These are phyloP conservation scores for Rachycentron canadum DNA, from an alignment of 2,797 vertebrate genomes.

Conservation along the genomic window DNA sequence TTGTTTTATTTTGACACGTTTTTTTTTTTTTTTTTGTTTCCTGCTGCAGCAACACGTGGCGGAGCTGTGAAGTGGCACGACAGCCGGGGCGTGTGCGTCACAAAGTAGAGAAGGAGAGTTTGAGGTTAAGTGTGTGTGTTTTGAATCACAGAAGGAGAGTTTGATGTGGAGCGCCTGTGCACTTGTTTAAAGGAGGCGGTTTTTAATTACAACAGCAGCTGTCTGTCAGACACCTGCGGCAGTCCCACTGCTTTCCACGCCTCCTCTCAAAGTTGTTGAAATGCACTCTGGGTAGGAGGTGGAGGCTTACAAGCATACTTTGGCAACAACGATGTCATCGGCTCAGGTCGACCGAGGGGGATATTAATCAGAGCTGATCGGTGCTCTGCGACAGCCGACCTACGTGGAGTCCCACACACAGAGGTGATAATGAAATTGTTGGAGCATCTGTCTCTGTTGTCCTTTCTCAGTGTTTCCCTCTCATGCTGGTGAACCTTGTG, in stretches of 20 bases:
- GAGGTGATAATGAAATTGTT: conserved; percentile 76
- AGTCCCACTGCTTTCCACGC: conserved; percentile 42
- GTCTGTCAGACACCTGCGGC: conserved; percentile 51
- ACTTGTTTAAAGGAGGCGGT: conserved; percentile 25
- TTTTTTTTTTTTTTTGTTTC: background rate
- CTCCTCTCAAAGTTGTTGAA: conserved; percentile 48
- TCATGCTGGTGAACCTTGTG: conserved; percentile 8
- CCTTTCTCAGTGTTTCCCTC: conserved; percentile 12
- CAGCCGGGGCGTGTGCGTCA: background rate
- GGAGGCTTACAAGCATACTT: conserved; percentile 33
- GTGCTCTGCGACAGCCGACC: conserved; percentile 43
- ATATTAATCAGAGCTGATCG: conserved; percentile 67
- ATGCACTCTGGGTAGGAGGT: conserved; percentile 63
- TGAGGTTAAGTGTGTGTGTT: conserved; percentile 13
- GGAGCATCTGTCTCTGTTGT: conserved; percentile 67
- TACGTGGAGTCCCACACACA: conserved; percentile 54
- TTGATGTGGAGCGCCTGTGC: no score
- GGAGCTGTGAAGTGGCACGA: background rate
- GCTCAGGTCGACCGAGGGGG: conserved; percentile 17
- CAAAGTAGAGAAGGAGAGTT: conserved; percentile 27
- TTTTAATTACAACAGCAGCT: conserved; percentile 71
- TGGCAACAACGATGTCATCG: conserved; percentile 28
- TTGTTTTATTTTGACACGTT: conserved; percentile 29
- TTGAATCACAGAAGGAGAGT: conserved; percentile 18
- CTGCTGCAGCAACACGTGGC: background rate